These are phyloP conservation scores for Romanogobio albipinnatus DNA, from an alignment of 2,113 vertebrate species.

Conservation along the genomic window DNA sequence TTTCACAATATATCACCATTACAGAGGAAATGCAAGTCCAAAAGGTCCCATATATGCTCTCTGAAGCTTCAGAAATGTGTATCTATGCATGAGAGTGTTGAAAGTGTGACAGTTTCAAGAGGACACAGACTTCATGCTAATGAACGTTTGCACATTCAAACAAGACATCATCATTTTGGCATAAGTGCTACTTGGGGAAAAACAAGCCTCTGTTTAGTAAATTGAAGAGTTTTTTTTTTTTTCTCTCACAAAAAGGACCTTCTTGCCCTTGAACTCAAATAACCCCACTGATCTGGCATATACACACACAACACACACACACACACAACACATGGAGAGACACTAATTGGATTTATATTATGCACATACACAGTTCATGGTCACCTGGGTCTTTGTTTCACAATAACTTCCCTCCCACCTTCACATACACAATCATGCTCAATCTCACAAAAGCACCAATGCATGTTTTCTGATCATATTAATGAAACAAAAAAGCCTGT, in stretches of 20 bases:
- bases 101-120: background rate
- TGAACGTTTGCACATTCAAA: constrained; percentile 38
- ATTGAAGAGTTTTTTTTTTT: background rate
- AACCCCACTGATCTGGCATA: constrained; percentile 7
- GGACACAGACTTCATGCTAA: background rate
- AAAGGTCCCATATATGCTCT: background rate
- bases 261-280: constrained; percentile 33
- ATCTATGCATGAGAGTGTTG: background rate
- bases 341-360: constrained; percentile 37
- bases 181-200: constrained; percentile 11
- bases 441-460: constrained; percentile 4
- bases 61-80: background rate
- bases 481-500: background rate
- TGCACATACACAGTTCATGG: background rate
- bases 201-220: constrained; percentile 5
- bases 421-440: background rate
- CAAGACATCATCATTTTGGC: constrained; percentile 17
- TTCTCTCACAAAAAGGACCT: background rate
- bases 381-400: constrained; percentile 36
- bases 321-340: background rate
- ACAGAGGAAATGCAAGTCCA: constrained; percentile 46
- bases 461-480: constrained; percentile 15
- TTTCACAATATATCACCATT: constrained; percentile 49
- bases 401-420: background rate
- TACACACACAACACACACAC: background rate